phyloP scores from a whole-genome alignment of 2,888 invertebrate genomes.

The Mimachlamys varia region DNA sequence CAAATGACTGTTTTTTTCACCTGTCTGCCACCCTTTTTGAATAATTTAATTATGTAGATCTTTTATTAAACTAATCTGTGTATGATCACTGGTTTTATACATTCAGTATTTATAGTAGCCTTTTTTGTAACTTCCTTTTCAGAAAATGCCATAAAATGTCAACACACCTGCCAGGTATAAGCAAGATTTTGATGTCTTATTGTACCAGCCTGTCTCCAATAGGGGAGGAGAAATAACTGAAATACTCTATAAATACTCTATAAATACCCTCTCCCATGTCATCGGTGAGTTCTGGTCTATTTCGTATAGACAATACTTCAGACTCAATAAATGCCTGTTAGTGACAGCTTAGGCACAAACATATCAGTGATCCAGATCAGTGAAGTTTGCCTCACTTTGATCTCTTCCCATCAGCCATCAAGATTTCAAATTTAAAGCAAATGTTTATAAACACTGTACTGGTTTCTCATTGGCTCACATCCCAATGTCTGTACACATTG shows the following conservation, averaged over 20 bases:
- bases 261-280: not conserved
- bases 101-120: not conserved
- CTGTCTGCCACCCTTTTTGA: not conserved
- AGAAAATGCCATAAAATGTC: constrained; percentile 21
- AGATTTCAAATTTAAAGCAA: constrained; percentile 25
- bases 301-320: not conserved
- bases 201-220: not conserved
- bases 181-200: not conserved
- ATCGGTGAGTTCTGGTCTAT: constrained; percentile 1
- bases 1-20: not conserved
- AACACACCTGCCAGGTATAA: not conserved
- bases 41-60: not conserved
- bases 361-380: constrained; percentile 21
- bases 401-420: constrained; percentile 31
- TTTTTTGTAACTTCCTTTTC: not conserved
- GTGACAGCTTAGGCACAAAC: not conserved
- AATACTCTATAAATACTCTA: too few relatives aligned
- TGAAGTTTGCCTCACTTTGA: constrained; percentile 13
- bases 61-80: not conserved
- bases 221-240: not conserved
- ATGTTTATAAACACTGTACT: constrained; percentile 5
- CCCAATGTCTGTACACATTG: not conserved
- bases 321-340: not conserved
- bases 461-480: not conserved
- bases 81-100: not conserved